These are phyloP conservation scores for Gallinago solitaria DNA, from an alignment of 2,797 vertebrate genomes.

Conservation along the genomic window DNA sequence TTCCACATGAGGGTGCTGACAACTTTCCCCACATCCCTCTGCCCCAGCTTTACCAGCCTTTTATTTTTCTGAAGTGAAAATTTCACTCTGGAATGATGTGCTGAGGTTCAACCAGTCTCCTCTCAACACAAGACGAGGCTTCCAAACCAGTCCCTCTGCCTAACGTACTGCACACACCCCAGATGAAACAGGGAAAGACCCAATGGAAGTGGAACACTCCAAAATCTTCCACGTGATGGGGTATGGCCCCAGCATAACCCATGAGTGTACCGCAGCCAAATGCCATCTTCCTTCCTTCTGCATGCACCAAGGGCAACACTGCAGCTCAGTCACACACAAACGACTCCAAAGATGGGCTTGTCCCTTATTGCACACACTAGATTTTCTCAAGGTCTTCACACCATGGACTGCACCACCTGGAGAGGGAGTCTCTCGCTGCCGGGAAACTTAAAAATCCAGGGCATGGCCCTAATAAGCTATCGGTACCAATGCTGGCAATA, in stretches of 20 bases:
- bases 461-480: fast-evolving
- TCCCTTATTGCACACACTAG: not conserved
- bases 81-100: not conserved
- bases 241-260: not conserved
- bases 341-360: not conserved
- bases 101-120: not conserved
- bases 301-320: not conserved
- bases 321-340: not conserved
- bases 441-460: not conserved
- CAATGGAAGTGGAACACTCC: not conserved
- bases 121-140: not conserved
- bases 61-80: not conserved
- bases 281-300: too few species aligned
- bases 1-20: not conserved
- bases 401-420: not conserved
- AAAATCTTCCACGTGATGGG: fast-evolving
- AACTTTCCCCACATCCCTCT: not conserved
- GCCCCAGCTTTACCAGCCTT: not conserved
- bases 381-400: not conserved
- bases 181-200: not conserved
- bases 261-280: fast-evolving
- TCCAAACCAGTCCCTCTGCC: not conserved
- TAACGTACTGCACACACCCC: not conserved
- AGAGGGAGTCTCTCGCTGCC: not conserved
- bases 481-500: not conserved